These are phyloP conservation scores for Andinoacara biseriatus DNA, from an alignment of 2,113 vertebrate genomes.

Conservation along the genomic window DNA sequence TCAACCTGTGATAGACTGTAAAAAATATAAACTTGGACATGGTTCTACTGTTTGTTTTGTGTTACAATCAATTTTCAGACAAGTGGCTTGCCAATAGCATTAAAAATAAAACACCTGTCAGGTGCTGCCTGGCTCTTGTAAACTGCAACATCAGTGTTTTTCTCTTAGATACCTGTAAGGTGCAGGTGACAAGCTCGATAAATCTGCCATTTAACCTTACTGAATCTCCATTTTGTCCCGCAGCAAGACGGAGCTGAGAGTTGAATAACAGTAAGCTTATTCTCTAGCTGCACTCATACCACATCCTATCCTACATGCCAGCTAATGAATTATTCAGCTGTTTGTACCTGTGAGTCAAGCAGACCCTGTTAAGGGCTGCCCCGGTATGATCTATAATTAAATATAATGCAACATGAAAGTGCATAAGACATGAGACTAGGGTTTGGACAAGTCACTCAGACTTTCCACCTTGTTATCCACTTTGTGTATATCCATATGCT, in stretches of 20 bases:
- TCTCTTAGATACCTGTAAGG: slow-evolving; percentile 7
- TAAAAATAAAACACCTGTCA: slow-evolving; percentile 32
- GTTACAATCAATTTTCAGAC: slow-evolving; percentile 19
- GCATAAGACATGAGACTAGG: slow-evolving; percentile 80
- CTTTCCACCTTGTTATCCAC: slow-evolving; percentile 59
- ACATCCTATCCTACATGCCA: slow-evolving; percentile 67
- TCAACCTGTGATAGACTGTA: slow-evolving; percentile 17
- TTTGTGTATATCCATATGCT: slow-evolving; percentile 52
- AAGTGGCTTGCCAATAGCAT: slow-evolving; percentile 25
- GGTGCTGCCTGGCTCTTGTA: background rate
- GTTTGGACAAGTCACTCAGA: slow-evolving; percentile 72
- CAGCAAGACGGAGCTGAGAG: slow-evolving; percentile 51
- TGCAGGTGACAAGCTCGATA: slow-evolving; percentile 35
- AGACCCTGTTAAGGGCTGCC: slow-evolving; percentile 75
- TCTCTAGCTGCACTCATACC: slow-evolving; percentile 66
- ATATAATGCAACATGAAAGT: slow-evolving; percentile 83
- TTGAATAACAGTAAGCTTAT: slow-evolving; percentile 62
- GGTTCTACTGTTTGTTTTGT: background rate
- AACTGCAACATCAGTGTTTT: slow-evolving; percentile 18
- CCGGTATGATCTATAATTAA: slow-evolving; percentile 84
- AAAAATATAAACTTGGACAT: slow-evolving; percentile 1
- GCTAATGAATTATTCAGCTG: slow-evolving; percentile 81
- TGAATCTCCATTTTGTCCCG: slow-evolving; percentile 66
- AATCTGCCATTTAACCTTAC: slow-evolving; percentile 58
- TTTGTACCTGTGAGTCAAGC: slow-evolving; percentile 83